phyloP scores from a whole-genome alignment of 2,888 invertebrate species.

The Parnassius smintheus region DNA sequence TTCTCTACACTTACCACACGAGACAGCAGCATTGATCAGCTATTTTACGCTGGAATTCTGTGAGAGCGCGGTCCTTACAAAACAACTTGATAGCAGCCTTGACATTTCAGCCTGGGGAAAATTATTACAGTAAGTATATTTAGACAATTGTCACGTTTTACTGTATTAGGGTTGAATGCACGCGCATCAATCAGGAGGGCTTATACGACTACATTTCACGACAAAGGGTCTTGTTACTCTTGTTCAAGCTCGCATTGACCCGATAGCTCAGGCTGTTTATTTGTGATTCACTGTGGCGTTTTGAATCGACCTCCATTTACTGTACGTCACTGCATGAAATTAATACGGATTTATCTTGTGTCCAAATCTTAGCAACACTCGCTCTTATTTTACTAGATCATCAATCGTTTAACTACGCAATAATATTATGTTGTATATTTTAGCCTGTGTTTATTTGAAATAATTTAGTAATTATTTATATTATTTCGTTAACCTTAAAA shows the following conservation, averaged over 20 bases:
- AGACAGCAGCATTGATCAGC: too few species aligned
- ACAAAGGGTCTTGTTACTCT: constrained; percentile 8
- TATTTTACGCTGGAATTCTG: too few species aligned
- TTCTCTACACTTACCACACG: too few species aligned
- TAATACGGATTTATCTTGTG: too few species aligned
- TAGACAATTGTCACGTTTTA: constrained; percentile 13
- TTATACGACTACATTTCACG: constrained; percentile 4
- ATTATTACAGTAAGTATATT: constrained; percentile 7
- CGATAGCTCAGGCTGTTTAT: constrained; percentile 18
- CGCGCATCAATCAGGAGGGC: constrained; percentile 24
- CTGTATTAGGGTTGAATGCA: constrained; percentile 15
- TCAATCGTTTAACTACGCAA: too few species aligned
- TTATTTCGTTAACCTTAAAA: too few species aligned
- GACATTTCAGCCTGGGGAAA: background rate
- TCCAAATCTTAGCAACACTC: too few species aligned
- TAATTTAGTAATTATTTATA: too few species aligned
- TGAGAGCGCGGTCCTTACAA: too few species aligned
- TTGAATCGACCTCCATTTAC: background rate
- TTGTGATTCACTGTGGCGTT: constrained; percentile 11
- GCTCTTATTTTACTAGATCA: too few species aligned
- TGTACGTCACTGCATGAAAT: background rate
- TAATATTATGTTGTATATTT: background rate
- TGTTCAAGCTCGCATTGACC: constrained; percentile 20
- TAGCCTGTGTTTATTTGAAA: too few species aligned
- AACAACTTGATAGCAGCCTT: too few species aligned